Evolutionary conservation across 2,113 vertebrate genomes (phyloP), one percentile per base, ranked within the genome.

Genomic region (Syngnathus floridae): DNA sequence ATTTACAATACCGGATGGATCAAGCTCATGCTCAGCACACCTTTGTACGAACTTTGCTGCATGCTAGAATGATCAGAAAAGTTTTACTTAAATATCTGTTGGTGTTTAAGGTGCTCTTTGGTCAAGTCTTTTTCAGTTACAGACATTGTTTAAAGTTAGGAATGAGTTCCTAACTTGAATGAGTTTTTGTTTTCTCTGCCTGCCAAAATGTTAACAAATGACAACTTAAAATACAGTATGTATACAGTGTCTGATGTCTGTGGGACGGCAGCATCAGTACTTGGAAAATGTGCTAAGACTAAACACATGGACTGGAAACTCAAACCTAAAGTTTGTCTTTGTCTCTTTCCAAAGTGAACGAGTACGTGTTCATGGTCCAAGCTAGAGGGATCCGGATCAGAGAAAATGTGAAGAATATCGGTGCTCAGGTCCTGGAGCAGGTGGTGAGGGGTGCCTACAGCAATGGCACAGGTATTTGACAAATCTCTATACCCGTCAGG

Each of bases 331-430:
- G 65, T 41, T 26, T 5, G 57, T 62, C 35, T 55, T 37, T 65
- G 36, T 19, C 35, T 83, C 43, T 71, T 52, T 84, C 69, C 66
- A 14, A 90, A 99, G 96, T 96, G 86, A 99, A 98, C 84, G 97
- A 96, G 88, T 99, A 98, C 91, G 88, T 98, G 90, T 99, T 98
- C 90, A 96, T 95, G 96, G 94, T 95, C 90, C 96, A 99, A 88
- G 96, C 96, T 66, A 92, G 92, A 65, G 93, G 95, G 79, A 95
- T 99, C 82, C 91, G 94, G 84, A 93, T 99, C 81, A 91, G 92
- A 66, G 91, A 99, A 84, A 99, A 98, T 72, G 90, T 99, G 87
- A 87, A 90, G 63, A 95, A 92, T 7, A 99, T 98, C 0, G 95
- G 96, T 3, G 94, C 92, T 36, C 95, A 99, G 87, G 93, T 99